Base-by-base conservation (phyloP, 1,140 invertebrate genomes). In the Drosophila busckii region DNA sequence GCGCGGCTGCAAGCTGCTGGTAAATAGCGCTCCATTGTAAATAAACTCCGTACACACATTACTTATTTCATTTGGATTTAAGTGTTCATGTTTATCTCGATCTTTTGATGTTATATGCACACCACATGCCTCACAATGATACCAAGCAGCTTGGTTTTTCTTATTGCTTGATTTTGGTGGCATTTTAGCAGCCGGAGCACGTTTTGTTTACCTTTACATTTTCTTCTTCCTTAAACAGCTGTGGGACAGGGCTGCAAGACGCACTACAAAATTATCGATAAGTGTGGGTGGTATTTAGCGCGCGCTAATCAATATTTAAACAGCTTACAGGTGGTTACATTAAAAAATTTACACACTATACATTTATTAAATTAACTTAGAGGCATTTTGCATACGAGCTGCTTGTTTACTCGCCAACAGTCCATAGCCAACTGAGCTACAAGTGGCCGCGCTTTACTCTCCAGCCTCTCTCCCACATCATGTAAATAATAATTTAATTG, bases 91-190 rank as follows among this genome's bases (percentile, higher is more conserved):
- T 17, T 35, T 64, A 2, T 87, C 85, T 0, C 71, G 66, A 3
- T 70, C 55, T 48, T 82, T 84, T 12, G 61, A 45, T 3, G 68
- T 76, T 20, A 87, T 87, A 9, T 83, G 62, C 3, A 49, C 70
- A 3, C 61, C 48, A 40, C 85, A 87, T 9, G 46, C 29, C 10
- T 85, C 78, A 42, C 85, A 87, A 4, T 65, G 50, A 17, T 45
- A 85, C 85, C 85, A 87, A 35, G 55, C 64, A 0, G 65, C 60
- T 34, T 67, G 52, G 22, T 58, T 64, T 29, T 76, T 67, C 44
- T 87, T 87, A 22, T 60, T 87, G 42, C 64, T 85, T 9, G 83
- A 87, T 35, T 87, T 87, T 38, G 83, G 85, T 34, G 85, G 85
- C 85, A 87, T 80, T 31, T 35, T 38, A 6, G 20, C 9, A 19